These are phyloP conservation scores for Neolamprologus falcicula DNA, from an alignment of 2,113 vertebrate genomes.

Conservation along the genomic window DNA sequence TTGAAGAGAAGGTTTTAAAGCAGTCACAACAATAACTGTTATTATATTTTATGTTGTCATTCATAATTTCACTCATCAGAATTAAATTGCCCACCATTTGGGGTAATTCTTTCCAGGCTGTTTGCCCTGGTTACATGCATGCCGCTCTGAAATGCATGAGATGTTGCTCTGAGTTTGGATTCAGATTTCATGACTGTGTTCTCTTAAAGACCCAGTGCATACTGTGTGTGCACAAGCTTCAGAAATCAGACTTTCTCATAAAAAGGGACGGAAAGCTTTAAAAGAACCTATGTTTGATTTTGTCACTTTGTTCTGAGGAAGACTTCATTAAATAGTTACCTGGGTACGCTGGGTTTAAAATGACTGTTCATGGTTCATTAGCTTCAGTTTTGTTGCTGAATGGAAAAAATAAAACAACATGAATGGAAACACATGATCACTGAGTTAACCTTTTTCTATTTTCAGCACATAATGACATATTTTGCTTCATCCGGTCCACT, in stretches of 20 bases:
- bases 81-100: neutral
- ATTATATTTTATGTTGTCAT: neutral
- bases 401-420: slow-evolving; percentile 7
- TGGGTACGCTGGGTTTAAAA: neutral
- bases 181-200: slow-evolving; percentile 61
- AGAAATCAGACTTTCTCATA: neutral
- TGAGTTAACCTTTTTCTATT: slow-evolving; percentile 20
- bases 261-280: neutral
- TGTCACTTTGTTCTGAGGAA: neutral
- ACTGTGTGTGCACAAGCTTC: neutral
- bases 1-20: neutral
- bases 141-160: slow-evolving; percentile 20
- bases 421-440: neutral
- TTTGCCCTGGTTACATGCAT: neutral
- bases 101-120: neutral
- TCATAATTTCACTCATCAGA: neutral
- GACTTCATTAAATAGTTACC: neutral
- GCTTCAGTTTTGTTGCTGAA: slow-evolving; percentile 22
- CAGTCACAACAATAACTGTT: neutral
- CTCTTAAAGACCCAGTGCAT: slow-evolving; percentile 54
- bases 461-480: neutral
- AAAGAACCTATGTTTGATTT: neutral
- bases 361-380: slow-evolving; percentile 30
- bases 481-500: neutral
- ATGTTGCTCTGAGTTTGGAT: slow-evolving; percentile 9